These are phyloP conservation scores for Pterocles gutturalis DNA, from an alignment of 2,113 vertebrate genomes.

Conservation along the genomic window DNA sequence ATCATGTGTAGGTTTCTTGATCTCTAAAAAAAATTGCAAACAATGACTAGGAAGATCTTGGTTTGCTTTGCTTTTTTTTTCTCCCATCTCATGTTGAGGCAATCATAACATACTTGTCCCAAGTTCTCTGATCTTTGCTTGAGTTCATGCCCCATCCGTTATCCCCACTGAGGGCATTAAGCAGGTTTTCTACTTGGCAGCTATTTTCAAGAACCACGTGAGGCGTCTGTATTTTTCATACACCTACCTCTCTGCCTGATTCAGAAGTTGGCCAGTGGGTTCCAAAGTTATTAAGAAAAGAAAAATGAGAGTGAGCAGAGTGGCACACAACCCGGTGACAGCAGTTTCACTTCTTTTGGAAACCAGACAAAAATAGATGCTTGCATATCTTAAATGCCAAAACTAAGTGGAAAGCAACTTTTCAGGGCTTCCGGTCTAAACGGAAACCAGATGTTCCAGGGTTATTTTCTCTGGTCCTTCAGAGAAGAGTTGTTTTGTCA, in stretches of 20 bases:
- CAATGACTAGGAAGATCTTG: not conserved
- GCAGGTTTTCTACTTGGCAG: not conserved
- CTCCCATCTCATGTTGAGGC: rapidly evolving
- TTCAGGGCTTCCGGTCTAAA: not conserved
- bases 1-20: not conserved
- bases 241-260: not conserved
- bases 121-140: not conserved
- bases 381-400: not conserved
- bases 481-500: not conserved
- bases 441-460: not conserved
- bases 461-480: slow-evolving; percentile 36
- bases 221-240: not conserved
- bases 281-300: not conserved
- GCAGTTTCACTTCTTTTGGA: slow-evolving; percentile 1
- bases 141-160: not conserved
- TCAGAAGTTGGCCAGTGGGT: not conserved
- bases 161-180: not conserved
- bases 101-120: not conserved
- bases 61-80: not conserved
- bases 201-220: not conserved
- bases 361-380: not conserved
- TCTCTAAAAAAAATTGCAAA: not conserved
- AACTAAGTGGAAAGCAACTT: slow-evolving; percentile 24
- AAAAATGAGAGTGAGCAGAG: slow-evolving; percentile 10
- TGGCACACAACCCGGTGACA: not conserved